phyloP scores from a whole-genome alignment of 2,888 invertebrate genomes.

The Allophyes oxyacanthae region DNA sequence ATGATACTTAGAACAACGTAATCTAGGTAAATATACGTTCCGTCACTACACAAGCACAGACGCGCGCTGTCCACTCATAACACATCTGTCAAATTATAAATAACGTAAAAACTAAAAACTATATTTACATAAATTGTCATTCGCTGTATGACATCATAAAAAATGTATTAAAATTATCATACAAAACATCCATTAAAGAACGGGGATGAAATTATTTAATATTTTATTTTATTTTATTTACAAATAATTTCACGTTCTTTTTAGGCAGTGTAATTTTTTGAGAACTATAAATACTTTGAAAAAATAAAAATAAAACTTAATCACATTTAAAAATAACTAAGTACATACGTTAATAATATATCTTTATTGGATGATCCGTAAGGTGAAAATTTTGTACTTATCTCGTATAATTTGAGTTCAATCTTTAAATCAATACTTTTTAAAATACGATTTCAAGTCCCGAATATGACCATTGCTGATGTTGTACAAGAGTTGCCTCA shows the following conservation, averaged over 20 bases:
- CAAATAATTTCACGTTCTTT: conserved; percentile 66
- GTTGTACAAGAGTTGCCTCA: background rate
- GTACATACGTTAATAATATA: conserved; percentile 50
- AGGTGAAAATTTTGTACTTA: conserved; percentile 62
- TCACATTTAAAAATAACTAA: conserved; percentile 55
- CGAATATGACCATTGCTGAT: conserved; percentile 4
- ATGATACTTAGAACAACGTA: conserved; percentile 78
- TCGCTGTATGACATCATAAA: conserved; percentile 66
- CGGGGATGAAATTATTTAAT: conserved; percentile 59
- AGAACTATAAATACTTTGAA: conserved; percentile 59
- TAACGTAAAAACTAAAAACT: conserved; percentile 78
- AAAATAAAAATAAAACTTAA: conserved; percentile 57
- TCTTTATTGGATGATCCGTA: conserved; percentile 56
- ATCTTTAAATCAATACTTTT: conserved; percentile 54
- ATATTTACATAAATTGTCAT: conserved; percentile 84
- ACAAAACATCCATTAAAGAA: conserved; percentile 69
- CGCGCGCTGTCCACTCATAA: conserved; percentile 61
- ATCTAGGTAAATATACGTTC: conserved; percentile 57
- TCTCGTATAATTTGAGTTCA: conserved; percentile 57
- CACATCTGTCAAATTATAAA: conserved; percentile 67
- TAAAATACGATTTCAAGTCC: conserved; percentile 33
- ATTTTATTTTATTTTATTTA: conserved; percentile 51
- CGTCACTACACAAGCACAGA: conserved; percentile 53
- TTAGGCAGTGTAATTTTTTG: conserved; percentile 75
- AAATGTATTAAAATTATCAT: conserved; percentile 67